These are phyloP conservation scores for Sitophilus oryzae DNA, from an alignment of 1,140 invertebrate genomes.

Conservation along the genomic window DNA sequence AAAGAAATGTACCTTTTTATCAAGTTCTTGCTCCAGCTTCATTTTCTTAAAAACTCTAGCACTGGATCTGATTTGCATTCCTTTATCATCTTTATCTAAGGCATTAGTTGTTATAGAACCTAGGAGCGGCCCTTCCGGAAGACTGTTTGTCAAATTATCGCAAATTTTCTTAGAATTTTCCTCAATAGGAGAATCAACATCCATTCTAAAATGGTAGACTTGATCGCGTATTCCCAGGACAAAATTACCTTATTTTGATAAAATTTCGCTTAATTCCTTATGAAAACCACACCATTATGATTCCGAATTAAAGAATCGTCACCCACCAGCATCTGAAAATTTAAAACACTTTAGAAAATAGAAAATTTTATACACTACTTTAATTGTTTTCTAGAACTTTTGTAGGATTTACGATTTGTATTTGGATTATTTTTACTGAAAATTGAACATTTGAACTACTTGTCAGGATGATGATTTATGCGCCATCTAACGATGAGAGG, in stretches of 20 bases:
- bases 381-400: background rate
- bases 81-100: conserved; percentile 33
- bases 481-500: background rate
- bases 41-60: conserved; percentile 63
- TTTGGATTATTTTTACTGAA: background rate
- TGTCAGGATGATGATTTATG: background rate
- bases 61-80: conserved; percentile 56
- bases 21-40: conserved; percentile 43
- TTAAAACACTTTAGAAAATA: too few relatives aligned
- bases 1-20: conserved; percentile 24
- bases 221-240: conserved; percentile 4
- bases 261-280: background rate
- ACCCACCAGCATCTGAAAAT: too few relatives aligned
- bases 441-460: background rate
- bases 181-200: conserved; percentile 18
- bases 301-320: background rate
- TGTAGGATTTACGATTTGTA: too few relatives aligned
- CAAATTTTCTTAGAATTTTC: conserved; percentile 10
- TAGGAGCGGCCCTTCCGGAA: conserved; percentile 14
- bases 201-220: conserved; percentile 15
- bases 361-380: background rate
- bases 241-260: background rate
- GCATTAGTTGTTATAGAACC: conserved; percentile 24
- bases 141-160: background rate
- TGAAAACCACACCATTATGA: background rate